phyloP scores from a whole-genome alignment of 2,888 invertebrate species.

The Tridacna gigas region DNA sequence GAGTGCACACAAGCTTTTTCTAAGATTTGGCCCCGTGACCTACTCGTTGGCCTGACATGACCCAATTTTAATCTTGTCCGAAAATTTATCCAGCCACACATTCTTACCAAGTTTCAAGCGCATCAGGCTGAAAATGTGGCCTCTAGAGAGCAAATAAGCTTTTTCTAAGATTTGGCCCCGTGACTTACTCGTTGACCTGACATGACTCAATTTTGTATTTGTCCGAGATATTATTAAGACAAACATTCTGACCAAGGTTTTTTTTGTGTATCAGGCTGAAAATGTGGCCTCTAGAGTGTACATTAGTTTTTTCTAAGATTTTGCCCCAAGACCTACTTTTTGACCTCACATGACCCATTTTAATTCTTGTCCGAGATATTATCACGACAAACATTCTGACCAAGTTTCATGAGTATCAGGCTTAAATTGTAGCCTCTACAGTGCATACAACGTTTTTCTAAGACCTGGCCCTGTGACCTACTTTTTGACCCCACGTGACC shows the following conservation, averaged over 20 bases:
- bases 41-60: no score
- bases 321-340: not conserved
- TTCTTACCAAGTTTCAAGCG: no score
- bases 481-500: not conserved
- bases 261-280: not conserved
- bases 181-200: not conserved
- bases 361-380: not conserved
- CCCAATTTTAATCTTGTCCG: no score
- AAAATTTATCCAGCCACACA: no score
- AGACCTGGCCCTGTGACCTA: not conserved
- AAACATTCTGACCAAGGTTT: not conserved
- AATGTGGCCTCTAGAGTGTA: not conserved
- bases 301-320: not conserved
- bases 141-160: not conserved
- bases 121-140: conserved; percentile 1
- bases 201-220: not conserved
- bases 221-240: not conserved
- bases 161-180: not conserved
- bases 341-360: not conserved
- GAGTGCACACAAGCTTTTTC: no score
- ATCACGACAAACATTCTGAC: no score
- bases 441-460: not conserved
- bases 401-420: no score
- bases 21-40: no score
- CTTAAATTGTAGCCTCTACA: not conserved